Conservation (phyloP, 1,140 invertebrate species). For the Brachionus rubens region DNA sequence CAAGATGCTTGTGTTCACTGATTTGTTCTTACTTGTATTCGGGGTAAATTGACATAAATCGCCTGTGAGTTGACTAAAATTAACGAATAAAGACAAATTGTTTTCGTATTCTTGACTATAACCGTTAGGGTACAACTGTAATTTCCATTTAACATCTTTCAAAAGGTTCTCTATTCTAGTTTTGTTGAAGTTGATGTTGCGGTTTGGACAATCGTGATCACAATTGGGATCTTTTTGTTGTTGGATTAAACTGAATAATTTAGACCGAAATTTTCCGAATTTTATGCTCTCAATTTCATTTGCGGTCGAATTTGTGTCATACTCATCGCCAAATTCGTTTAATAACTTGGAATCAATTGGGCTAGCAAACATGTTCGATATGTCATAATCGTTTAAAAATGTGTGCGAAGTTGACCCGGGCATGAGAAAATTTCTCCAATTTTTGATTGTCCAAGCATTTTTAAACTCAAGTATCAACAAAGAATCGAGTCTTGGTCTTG, state of each 20-base stretch:
- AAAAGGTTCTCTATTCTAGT: background rate
- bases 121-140: slow-evolving; percentile 41
- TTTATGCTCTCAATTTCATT: background rate
- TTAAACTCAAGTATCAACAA: background rate
- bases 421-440: slow-evolving; percentile 1
- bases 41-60: background rate
- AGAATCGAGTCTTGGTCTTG: background rate
- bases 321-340: slow-evolving; percentile 22
- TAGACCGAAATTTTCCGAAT: slow-evolving; percentile 26
- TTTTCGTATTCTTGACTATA: slow-evolving; percentile 28
- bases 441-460: slow-evolving; percentile 20
- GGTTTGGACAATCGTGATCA: background rate
- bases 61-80: slow-evolving; percentile 29
- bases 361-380: background rate
- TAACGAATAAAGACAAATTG: slow-evolving; percentile 39
- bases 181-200: background rate
- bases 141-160: slow-evolving; percentile 17
- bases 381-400: slow-evolving; percentile 36
- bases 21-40: background rate
- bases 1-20: background rate
- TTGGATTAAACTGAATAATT: background rate
- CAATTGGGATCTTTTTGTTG: background rate
- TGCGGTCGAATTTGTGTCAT: background rate
- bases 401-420: background rate
- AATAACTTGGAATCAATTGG: background rate